These are phyloP conservation scores for Gymnopithys bicolor DNA, from an alignment of 2,797 vertebrate genomes.

Conservation along the genomic window DNA sequence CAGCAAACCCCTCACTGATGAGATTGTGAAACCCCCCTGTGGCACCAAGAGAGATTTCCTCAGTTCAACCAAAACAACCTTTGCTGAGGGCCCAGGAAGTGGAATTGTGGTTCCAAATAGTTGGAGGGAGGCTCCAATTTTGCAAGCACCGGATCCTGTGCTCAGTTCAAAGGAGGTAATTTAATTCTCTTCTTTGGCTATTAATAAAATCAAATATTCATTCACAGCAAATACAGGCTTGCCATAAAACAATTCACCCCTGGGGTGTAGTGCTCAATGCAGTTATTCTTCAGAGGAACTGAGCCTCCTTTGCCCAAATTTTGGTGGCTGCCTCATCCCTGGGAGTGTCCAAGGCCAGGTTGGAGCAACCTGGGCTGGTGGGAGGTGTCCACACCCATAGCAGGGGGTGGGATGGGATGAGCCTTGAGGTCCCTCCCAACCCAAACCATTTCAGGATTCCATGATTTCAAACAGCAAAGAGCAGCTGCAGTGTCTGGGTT, in stretches of 20 bases:
- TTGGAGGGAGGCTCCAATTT: background rate
- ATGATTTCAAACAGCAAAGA: background rate
- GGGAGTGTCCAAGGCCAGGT: background rate
- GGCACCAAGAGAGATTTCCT: background rate
- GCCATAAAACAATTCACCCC: background rate
- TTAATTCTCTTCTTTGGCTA: background rate
- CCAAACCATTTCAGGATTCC: background rate
- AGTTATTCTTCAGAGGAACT: background rate
- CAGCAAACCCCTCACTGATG: background rate
- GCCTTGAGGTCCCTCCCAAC: background rate
- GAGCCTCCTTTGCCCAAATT: background rate
- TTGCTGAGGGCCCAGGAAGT: background rate
- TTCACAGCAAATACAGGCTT: background rate
- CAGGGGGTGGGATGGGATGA: background rate
- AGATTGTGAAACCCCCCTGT: background rate
- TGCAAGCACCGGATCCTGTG: background rate
- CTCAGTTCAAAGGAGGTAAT: background rate
- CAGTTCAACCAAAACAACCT: background rate
- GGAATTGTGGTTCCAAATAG: fast-evolving
- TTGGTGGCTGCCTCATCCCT: background rate
- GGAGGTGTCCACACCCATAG: background rate
- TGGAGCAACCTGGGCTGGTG: background rate
- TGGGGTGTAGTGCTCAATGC: background rate
- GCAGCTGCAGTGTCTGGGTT: background rate
- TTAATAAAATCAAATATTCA: background rate